phyloP scores from a whole-genome alignment of 2,113 vertebrate genomes.

The Passerina amoena region DNA sequence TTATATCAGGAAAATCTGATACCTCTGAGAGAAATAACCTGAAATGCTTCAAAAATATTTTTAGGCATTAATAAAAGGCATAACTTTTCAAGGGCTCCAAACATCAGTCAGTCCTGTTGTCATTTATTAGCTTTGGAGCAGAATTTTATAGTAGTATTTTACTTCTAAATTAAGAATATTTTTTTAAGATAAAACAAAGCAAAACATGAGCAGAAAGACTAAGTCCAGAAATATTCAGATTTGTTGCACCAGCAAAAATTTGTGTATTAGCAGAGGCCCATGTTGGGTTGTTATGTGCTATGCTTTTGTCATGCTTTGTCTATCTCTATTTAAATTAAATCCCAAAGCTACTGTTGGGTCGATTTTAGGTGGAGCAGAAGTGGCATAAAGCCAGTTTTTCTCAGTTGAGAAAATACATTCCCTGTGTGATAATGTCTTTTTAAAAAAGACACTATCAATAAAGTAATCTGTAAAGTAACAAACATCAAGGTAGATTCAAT shows the following conservation, averaged over 20 bases:
- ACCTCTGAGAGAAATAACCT: neutral
- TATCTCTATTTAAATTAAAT: slow-evolving; percentile 33
- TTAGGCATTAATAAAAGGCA: neutral
- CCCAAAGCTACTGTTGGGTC: neutral
- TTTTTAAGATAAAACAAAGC: neutral
- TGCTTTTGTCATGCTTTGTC: slow-evolving; percentile 43
- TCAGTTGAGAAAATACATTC: neutral
- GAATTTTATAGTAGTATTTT: neutral
- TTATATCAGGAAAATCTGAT: neutral
- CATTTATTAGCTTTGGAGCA: neutral
- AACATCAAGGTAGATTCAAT: neutral
- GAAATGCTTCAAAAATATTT: neutral
- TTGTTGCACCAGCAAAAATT: neutral
- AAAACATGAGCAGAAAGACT: neutral
- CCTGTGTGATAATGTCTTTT: neutral
- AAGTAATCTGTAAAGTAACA: slow-evolving; percentile 3
- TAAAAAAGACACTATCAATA: neutral
- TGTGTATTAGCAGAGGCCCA: neutral
- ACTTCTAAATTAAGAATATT: neutral
- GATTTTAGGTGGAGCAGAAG: neutral
- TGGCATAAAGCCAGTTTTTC: neutral
- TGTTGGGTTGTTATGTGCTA: neutral
- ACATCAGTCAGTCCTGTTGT: neutral
- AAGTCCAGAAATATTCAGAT: neutral
- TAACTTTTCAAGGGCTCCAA: neutral